phyloP scores from a whole-genome alignment of 2,888 invertebrate genomes.

The Timema cristinae region DNA sequence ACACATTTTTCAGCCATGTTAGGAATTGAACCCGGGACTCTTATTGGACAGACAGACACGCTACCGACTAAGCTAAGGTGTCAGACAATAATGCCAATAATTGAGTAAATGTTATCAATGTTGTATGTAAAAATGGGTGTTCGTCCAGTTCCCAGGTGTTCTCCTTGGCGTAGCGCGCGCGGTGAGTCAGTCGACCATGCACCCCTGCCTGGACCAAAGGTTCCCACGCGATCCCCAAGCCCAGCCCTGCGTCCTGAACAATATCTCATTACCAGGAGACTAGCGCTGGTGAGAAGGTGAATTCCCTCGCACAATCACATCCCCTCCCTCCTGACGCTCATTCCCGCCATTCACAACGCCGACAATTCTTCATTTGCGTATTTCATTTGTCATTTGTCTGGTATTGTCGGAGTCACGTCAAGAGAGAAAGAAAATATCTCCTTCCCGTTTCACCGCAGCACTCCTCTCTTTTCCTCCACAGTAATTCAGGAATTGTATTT shows the following conservation, averaged over 20 bases:
- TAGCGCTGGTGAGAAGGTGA: constrained; percentile 13
- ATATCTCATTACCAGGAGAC: constrained; percentile 30
- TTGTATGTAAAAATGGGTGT: too few relatives aligned
- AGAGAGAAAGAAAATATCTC: background rate
- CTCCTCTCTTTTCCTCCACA: constrained; percentile 18
- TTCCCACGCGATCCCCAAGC: constrained; percentile 22
- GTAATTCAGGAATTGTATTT: constrained; percentile 32
- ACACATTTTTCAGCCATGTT: too few relatives aligned
- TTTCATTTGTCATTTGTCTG: constrained; percentile 52
- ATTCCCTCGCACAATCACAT: constrained; percentile 7
- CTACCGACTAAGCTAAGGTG: too few relatives aligned
- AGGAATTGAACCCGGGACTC: too few relatives aligned
- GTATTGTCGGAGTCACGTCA: constrained; percentile 43
- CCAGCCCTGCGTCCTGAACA: constrained; percentile 20
- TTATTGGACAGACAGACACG: too few relatives aligned
- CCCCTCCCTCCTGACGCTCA: constrained; percentile 31
- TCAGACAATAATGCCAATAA: too few relatives aligned
- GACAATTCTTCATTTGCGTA: constrained; percentile 55
- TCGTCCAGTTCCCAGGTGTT: too few relatives aligned
- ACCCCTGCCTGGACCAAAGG: too few relatives aligned
- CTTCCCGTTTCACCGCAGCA: constrained; percentile 1
- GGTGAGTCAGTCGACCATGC: too few relatives aligned
- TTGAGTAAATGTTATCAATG: too few relatives aligned
- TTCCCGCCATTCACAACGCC: constrained; percentile 46
- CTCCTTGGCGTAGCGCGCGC: too few relatives aligned